Percentiles rank a stretch among this genome's conserved stretches.
phyloP scores from a whole-genome alignment of 2,888 invertebrate genomes.

The Heteropelma amictum region DNA sequence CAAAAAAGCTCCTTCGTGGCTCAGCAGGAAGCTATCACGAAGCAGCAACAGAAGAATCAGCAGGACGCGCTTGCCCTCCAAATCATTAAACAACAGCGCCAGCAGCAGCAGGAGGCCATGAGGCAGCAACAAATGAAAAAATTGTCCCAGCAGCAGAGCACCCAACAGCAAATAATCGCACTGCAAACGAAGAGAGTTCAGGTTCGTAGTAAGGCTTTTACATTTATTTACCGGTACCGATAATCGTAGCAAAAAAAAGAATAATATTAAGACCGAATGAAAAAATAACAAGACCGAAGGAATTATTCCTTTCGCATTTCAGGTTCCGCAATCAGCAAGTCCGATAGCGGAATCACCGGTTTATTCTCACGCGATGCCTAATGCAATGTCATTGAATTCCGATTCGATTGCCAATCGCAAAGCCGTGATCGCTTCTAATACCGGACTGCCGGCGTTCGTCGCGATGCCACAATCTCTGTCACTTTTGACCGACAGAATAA shows the following conservation, averaged over 20 bases:
- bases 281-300: too few species aligned
- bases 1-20: conserved; percentile 28
- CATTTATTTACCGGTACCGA: background rate
- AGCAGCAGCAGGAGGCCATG: conserved; percentile 73
- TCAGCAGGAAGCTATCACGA: conserved; percentile 64
- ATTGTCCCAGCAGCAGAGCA: conserved; percentile 60
- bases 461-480: conserved; percentile 73
- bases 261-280: too few species aligned
- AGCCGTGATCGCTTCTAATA: conserved; percentile 49
- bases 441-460: conserved; percentile 71
- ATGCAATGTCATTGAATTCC: conserved; percentile 44
- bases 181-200: conserved; percentile 69
- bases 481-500: conserved; percentile 73
- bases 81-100: conserved; percentile 71
- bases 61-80: conserved; percentile 72
- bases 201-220: conserved; percentile 58
- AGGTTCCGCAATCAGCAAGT: conserved; percentile 57
- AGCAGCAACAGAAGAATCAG: conserved; percentile 67
- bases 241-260: too few species aligned
- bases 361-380: conserved; percentile 57
- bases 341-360: conserved; percentile 41
- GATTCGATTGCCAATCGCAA: conserved; percentile 54
- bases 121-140: conserved; percentile 67
- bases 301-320: background rate
- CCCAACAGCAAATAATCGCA: conserved; percentile 58